phyloP scores from a whole-genome alignment of 2,797 vertebrate genomes.

The Pyrocephalus nanus region DNA sequence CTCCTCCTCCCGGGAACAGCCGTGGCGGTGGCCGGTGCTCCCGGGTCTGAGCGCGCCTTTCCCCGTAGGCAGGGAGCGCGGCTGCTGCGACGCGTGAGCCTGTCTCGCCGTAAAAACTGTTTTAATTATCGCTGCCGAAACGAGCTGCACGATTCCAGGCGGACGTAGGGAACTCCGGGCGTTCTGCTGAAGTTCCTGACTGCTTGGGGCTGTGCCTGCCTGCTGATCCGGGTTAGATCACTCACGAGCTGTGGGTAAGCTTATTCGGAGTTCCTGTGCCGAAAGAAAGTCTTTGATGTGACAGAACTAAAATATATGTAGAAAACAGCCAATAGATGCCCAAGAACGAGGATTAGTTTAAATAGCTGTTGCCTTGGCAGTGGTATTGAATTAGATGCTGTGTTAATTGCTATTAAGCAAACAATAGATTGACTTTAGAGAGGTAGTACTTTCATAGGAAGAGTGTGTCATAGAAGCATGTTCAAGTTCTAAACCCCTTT shows the following conservation, averaged over 20 bases:
- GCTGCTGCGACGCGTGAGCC: neutral
- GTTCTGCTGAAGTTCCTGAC: neutral
- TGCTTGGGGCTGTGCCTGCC: neutral
- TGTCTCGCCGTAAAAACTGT: neutral
- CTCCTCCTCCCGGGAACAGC: neutral
- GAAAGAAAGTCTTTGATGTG: neutral
- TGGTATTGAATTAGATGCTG: neutral
- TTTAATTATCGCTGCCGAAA: neutral
- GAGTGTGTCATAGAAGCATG: neutral
- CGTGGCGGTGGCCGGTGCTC: neutral
- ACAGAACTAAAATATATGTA: neutral
- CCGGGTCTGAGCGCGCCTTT: neutral
- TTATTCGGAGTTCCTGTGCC: neutral
- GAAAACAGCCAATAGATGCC: neutral
- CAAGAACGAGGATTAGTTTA: neutral
- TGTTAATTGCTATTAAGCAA: neutral
- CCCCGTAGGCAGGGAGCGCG: neutral
- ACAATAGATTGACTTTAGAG: neutral
- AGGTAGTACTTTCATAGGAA: no score
- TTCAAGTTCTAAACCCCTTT: neutral
- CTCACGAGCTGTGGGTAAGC: neutral
- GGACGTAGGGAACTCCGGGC: fast-evolving
- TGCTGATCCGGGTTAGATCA: neutral
- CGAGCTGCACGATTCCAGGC: neutral
- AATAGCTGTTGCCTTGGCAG: neutral